Percentiles rank a stretch among this genome's conserved stretches.
Conservation (phyloP, 2,797 vertebrate genomes). For the Esox masquinongy region DNA sequence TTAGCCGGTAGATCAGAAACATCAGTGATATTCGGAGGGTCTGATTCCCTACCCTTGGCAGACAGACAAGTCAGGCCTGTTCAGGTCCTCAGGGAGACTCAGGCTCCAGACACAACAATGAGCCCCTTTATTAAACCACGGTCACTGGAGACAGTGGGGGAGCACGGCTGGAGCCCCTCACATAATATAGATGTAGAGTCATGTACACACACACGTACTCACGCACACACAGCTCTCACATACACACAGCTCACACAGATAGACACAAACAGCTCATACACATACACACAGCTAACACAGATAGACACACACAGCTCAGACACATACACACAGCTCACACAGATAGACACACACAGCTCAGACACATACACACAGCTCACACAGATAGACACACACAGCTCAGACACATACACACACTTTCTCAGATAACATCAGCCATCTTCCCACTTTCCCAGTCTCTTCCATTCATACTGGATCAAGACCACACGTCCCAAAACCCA, state of each 20-base stretch:
- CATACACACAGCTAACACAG: neutral
- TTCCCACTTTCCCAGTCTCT: neutral
- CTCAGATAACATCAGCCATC: neutral
- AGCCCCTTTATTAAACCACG: constrained; percentile 59
- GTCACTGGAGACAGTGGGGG: constrained; percentile 55
- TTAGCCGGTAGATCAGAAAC: neutral
- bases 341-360: neutral
- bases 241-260: neutral
- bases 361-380: neutral
- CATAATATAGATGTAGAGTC: constrained; percentile 5
- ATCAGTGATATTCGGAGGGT: neutral
- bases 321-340: neutral
- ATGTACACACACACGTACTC: constrained; percentile 26
- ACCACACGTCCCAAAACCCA: neutral
- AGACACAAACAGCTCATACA: neutral
- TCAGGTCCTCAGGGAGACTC: constrained; percentile 51
- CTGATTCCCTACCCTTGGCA: constrained; percentile 25
- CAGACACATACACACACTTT: neutral
- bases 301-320: constrained; percentile 10
- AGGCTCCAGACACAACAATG: constrained; percentile 63
- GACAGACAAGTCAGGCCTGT: constrained; percentile 23
- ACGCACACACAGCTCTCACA: neutral
- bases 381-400: constrained; percentile 9
- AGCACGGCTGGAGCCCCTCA: constrained; percentile 39
- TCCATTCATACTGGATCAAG: neutral